Evolutionary conservation across 2,113 vertebrate genomes (phyloP).

Genomic region (Spea bombifrons): DNA sequence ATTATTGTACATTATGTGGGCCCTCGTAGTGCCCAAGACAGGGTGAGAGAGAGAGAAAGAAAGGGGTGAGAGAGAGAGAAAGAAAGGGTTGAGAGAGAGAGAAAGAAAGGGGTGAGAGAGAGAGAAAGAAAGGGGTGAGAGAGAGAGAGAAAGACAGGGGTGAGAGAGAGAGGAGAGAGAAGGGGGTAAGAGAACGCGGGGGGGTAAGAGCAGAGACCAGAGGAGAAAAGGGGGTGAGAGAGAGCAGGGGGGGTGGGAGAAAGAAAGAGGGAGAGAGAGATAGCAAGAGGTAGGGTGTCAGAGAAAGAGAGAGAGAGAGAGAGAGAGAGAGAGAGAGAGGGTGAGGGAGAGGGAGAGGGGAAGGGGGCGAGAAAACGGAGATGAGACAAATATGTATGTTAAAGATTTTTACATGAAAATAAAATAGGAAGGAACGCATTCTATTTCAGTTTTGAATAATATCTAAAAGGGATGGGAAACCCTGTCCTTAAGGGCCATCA

Average conservation of each 20-base stretch:
- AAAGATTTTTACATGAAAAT: no score
- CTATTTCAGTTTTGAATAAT: no score
- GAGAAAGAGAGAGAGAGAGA: neutral
- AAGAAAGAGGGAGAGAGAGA: neutral
- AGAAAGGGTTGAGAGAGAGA: neutral
- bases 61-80: neutral
- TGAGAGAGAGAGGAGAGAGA: neutral
- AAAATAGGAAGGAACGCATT: no score
- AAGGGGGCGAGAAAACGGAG: conserved; percentile 19
- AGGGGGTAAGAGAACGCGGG: neutral
- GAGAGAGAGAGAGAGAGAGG: conserved; percentile 62
- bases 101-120: neutral
- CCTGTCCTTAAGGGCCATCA: no score
- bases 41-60: neutral
- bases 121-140: no score
- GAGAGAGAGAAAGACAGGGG: neutral
- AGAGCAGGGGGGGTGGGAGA: neutral
- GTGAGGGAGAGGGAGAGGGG: neutral
- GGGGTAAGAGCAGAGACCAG: neutral
- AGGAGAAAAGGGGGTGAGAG: neutral
- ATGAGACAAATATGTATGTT: neutral
- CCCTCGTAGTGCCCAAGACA: no score
- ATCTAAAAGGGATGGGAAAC: no score
- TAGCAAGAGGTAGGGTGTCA: neutral
- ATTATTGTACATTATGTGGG: no score